These are phyloP conservation scores for Agrilus mali DNA, from an alignment of 2,888 invertebrate species.

Conservation along the genomic window DNA sequence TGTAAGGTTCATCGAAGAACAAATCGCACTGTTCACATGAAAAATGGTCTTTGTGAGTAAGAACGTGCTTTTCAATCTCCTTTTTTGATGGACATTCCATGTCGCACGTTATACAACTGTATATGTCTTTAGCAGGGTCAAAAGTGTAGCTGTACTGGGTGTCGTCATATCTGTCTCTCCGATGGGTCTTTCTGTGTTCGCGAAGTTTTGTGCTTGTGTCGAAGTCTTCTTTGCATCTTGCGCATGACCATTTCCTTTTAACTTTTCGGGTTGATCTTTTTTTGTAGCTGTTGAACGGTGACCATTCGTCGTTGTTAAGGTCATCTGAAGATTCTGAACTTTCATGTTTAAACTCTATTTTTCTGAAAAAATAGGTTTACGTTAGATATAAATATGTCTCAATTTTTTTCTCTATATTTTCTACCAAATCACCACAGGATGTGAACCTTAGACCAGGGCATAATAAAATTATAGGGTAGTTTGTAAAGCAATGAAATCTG, in stretches of 20 bases:
- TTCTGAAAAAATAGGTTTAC: too few relatives aligned
- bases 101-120: conserved; percentile 21
- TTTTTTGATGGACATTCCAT: conserved; percentile 18
- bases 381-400: too few relatives aligned
- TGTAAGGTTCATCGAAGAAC: conserved; percentile 25
- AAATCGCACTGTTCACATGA: conserved; percentile 28
- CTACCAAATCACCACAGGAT: too few relatives aligned
- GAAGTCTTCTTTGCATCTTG: conserved; percentile 37
- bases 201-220: conserved; percentile 38
- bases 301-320: too few relatives aligned
- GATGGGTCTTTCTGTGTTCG: conserved; percentile 38
- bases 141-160: conserved; percentile 13
- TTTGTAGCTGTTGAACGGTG: too few relatives aligned
- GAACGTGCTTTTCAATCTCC: conserved; percentile 20
- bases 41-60: conserved; percentile 28
- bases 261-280: neutral
- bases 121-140: conserved; percentile 18
- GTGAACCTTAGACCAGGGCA: too few relatives aligned
- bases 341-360: too few relatives aligned
- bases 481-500: too few relatives aligned
- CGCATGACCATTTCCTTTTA: conserved; percentile 36
- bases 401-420: too few relatives aligned
- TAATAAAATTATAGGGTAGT: too few relatives aligned
- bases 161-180: conserved; percentile 27
- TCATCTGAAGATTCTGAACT: too few relatives aligned